Percentiles rank a stretch among this genome's conserved stretches.
phyloP scores from a whole-genome alignment of 2,797 vertebrate genomes.

The Crenichthys baileyi region DNA sequence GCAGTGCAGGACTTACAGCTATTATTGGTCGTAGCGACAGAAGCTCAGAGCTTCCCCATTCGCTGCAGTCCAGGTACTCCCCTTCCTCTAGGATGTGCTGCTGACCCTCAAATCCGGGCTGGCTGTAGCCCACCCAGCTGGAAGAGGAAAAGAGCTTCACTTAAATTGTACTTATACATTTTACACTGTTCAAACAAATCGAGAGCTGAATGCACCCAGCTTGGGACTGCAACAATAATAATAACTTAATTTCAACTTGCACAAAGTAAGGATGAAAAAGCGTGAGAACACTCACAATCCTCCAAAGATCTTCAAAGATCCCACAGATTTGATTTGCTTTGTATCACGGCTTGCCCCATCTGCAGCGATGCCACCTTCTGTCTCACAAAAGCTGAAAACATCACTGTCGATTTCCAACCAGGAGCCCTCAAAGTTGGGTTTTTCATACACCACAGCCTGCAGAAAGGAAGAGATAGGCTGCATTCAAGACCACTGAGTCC shows the following conservation, averaged over 20 bases:
- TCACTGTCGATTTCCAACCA: conserved; percentile 85
- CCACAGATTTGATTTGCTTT: conserved; percentile 72
- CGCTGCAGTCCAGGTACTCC: conserved; percentile 86
- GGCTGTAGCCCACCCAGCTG: conserved; percentile 94
- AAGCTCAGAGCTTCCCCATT: conserved; percentile 87
- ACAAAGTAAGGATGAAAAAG: background rate
- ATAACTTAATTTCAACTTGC: background rate
- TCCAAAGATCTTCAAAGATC: conserved; percentile 89
- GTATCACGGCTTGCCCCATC: conserved; percentile 36
- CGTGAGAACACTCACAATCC: conserved; percentile 87
- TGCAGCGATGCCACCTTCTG: conserved; percentile 31
- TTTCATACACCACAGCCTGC: conserved; percentile 89
- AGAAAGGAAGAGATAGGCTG: background rate
- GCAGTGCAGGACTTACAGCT: conserved; percentile 81
- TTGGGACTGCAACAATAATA: background rate
- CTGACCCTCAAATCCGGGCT: conserved; percentile 88
- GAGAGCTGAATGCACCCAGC: background rate
- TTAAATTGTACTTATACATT: background rate
- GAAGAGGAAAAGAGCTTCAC: conserved; percentile 1
- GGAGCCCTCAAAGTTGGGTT: conserved; percentile 87
- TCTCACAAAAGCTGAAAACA: conserved; percentile 73
- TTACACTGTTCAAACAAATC: background rate
- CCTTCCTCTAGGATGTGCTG: conserved; percentile 95
- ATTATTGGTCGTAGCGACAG: conserved; percentile 87
- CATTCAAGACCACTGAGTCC: background rate